Percentiles rank a stretch among this genome's conserved stretches.
These are phyloP conservation scores for Trachelus stipa DNA, from an alignment of 2,888 invertebrate genomes.

Conservation along the genomic window DNA sequence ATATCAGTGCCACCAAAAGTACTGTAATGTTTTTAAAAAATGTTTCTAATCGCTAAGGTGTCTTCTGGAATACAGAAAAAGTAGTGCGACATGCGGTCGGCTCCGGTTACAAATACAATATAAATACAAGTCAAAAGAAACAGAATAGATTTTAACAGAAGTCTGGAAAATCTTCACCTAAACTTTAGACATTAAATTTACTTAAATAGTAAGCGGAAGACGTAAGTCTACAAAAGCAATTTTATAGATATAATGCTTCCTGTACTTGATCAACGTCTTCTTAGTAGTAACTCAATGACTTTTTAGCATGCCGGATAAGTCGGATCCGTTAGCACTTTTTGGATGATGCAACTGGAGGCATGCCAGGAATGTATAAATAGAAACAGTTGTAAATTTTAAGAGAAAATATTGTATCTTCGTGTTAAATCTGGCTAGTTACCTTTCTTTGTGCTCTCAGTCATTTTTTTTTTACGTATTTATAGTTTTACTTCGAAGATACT, in stretches of 20 bases:
- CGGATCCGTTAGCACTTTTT: background rate
- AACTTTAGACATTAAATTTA: background rate
- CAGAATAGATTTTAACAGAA: background rate
- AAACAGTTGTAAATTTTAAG: background rate
- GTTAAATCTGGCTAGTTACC: conserved; percentile 26
- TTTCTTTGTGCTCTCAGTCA: conserved; percentile 31
- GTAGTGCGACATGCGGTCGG: background rate
- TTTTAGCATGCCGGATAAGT: background rate
- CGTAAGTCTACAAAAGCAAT: background rate
- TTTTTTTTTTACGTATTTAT: conserved; percentile 8
- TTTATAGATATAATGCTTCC: background rate
- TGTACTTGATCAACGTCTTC: background rate
- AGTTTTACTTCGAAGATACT: background rate
- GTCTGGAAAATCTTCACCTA: background rate
- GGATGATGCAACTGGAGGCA: conserved; percentile 36
- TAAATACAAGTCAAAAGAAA: background rate
- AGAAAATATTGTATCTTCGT: background rate
- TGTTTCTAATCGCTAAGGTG: background rate
- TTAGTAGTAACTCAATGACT: background rate
- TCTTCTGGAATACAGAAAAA: background rate
- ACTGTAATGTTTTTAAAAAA: background rate
- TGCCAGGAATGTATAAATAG: conserved; percentile 28
- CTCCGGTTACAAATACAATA: background rate
- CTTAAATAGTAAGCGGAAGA: background rate
- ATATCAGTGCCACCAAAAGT: too few relatives aligned